A percentile compares a stretch with the other conserved stretches of the same genome.
phyloP scores from a whole-genome alignment of 1,140 invertebrate genomes.

The Bombus breviceps region DNA sequence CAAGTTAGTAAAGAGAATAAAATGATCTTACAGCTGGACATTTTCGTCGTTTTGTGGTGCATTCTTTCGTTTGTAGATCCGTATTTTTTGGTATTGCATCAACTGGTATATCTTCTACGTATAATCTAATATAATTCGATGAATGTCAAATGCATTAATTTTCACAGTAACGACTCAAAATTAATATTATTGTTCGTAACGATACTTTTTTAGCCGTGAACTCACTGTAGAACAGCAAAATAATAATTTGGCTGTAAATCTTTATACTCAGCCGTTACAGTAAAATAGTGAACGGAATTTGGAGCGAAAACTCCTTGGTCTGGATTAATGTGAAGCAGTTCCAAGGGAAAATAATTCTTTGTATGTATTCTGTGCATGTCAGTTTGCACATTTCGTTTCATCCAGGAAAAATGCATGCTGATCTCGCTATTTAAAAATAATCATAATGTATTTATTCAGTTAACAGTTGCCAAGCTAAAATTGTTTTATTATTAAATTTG shows the following conservation, averaged over 20 bases:
- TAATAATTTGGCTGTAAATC: constrained; percentile 48
- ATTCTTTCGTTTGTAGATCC: constrained; percentile 11
- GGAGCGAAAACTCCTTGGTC: constrained; percentile 51
- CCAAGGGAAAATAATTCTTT: constrained; percentile 41
- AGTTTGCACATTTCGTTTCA: constrained; percentile 19
- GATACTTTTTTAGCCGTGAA: not conserved
- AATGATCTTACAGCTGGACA: constrained; percentile 52
- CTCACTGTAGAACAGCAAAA: constrained; percentile 57
- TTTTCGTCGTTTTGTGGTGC: constrained; percentile 38
- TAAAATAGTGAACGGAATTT: constrained; percentile 46
- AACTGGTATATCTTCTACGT: constrained; percentile 66
- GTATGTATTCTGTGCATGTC: not conserved
- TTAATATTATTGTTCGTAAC: not conserved
- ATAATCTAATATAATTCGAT: constrained; percentile 51
- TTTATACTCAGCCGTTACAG: constrained; percentile 31
- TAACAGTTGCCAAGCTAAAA: not conserved
- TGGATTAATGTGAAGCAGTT: constrained; percentile 56
- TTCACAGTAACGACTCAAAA: not conserved
- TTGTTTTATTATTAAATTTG: not conserved
- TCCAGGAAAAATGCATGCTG: constrained; percentile 63
- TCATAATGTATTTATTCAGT: not conserved
- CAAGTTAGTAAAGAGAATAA: not conserved
- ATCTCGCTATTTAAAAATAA: constrained; percentile 48
- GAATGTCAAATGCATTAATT: not conserved
- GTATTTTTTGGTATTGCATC: constrained; percentile 46